phyloP scores from a whole-genome alignment of 2,113 vertebrate species.

The Dasypus novemcinctus region DNA sequence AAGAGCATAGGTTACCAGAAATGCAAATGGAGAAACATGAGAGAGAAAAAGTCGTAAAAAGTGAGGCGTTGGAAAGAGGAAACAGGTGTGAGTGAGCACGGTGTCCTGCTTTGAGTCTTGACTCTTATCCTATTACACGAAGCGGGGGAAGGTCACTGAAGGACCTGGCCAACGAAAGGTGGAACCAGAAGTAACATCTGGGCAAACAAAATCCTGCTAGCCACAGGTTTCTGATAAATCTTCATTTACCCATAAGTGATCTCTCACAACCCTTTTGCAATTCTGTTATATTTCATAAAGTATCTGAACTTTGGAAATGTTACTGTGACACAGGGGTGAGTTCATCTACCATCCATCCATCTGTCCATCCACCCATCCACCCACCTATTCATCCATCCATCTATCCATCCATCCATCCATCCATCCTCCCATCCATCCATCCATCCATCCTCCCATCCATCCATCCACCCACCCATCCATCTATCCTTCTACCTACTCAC shows the following conservation, averaged over 20 bases:
- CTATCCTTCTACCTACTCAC: neutral
- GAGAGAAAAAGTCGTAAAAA: neutral
- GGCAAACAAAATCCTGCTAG: neutral
- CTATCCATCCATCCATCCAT: too few species aligned
- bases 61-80: rapidly evolving
- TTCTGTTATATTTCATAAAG: neutral
- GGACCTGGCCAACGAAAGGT: rapidly evolving
- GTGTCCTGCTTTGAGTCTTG: neutral
- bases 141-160: rapidly evolving
- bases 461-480: too few species aligned
- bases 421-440: too few species aligned
- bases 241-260: neutral
- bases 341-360: too few species aligned
- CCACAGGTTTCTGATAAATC: neutral
- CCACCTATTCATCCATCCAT: neutral
- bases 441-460: too few species aligned
- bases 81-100: neutral
- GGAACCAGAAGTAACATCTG: rapidly evolving
- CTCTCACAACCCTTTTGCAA: neutral
- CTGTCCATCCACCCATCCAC: too few species aligned
- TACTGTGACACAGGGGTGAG: neutral
- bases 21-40: neutral
- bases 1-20: too few species aligned
- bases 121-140: rapidly evolving
- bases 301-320: neutral